Evolutionary conservation across 1,140 invertebrate species (phyloP).

Genomic region (Drosophila leontia): DNA sequence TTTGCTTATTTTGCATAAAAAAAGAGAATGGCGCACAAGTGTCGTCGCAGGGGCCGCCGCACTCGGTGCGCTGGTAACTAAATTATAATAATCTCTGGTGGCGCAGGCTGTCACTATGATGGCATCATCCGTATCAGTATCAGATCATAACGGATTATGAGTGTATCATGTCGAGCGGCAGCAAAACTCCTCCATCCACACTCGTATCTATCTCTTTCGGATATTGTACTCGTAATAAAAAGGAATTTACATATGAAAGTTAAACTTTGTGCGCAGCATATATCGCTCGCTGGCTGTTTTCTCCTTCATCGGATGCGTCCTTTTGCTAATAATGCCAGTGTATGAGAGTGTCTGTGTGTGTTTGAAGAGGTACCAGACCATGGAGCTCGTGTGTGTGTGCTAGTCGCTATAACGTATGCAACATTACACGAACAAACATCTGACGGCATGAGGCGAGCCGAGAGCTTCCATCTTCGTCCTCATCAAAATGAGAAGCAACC

Average conservation of each 20-base stretch:
- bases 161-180: constrained; percentile 60
- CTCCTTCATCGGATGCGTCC: constrained; percentile 42
- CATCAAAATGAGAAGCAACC: constrained; percentile 43
- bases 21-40: constrained; percentile 37
- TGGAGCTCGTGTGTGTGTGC: constrained; percentile 21
- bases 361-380: constrained; percentile 21
- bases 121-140: constrained; percentile 68
- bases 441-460: constrained; percentile 25
- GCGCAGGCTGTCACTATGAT: constrained; percentile 54
- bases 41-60: constrained; percentile 31
- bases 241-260: constrained; percentile 71
- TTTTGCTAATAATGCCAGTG: constrained; percentile 60
- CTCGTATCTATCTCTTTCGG: constrained; percentile 37
- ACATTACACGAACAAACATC: constrained; percentile 61
- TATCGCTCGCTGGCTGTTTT: constrained; percentile 42
- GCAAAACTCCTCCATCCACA: constrained; percentile 26
- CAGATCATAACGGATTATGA: constrained; percentile 75
- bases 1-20: constrained; percentile 52
- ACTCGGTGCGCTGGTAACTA: constrained; percentile 45
- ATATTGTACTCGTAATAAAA: constrained; percentile 70
- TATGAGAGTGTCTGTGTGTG: constrained; percentile 30
- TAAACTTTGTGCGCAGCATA: constrained; percentile 39
- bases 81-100: constrained; percentile 70
- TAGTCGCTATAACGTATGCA: constrained; percentile 56
- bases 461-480: constrained; percentile 37